These are phyloP conservation scores for Todiramphus chloris DNA, from an alignment of 2,113 vertebrate genomes.

Conservation along the genomic window DNA sequence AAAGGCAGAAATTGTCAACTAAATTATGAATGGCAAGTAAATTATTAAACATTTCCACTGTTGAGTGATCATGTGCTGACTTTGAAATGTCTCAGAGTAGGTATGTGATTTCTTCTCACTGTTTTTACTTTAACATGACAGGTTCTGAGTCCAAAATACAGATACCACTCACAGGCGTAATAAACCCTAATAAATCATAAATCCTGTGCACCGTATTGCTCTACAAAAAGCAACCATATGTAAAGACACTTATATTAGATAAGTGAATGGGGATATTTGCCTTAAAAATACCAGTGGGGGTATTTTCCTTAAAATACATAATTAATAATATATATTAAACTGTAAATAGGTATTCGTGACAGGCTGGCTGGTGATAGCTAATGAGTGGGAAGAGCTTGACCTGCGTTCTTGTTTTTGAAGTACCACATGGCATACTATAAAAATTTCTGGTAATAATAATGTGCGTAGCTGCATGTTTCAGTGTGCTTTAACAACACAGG, in stretches of 20 bases:
- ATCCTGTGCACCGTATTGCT: neutral
- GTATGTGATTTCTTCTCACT: neutral
- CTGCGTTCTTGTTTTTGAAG: neutral
- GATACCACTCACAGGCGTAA: neutral
- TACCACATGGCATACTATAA: neutral
- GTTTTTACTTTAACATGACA: neutral
- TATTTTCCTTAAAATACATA: neutral
- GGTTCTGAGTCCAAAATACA: neutral
- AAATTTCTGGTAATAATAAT: neutral
- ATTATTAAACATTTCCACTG: slow-evolving; percentile 31
- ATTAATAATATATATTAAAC: neutral
- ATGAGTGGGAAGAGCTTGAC: neutral
- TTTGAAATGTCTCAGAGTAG: slow-evolving; percentile 5
- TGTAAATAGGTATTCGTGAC: neutral
- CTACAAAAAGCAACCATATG: neutral
- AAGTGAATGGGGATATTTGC: neutral
- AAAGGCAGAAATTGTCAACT: slow-evolving; percentile 9
- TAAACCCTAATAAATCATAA: neutral
- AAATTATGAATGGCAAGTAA: slow-evolving; percentile 48
- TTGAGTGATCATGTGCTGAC: neutral
- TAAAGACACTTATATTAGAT: neutral
- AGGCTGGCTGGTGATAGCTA: neutral
- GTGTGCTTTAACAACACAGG: neutral
- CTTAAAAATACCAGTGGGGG: neutral
- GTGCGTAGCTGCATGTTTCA: neutral